Conservation (phyloP, 2,113 vertebrate genomes). For the Eurypyga helias region DNA sequence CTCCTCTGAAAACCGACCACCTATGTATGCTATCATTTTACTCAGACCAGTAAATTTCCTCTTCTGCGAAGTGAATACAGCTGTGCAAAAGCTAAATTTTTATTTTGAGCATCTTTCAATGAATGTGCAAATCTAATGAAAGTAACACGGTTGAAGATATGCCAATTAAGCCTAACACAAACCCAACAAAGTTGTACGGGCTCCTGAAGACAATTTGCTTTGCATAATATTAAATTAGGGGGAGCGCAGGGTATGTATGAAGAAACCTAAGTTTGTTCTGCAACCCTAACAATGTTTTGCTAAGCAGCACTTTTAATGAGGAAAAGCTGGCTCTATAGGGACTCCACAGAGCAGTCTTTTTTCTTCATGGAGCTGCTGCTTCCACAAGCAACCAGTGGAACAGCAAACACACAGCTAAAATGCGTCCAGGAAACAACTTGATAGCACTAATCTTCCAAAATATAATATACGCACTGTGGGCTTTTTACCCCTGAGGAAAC, state of each 20-base stretch:
- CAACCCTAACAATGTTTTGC: background rate
- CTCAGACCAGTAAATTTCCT: background rate
- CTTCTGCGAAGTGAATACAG: background rate
- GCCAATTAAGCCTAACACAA: background rate
- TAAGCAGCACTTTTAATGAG: background rate
- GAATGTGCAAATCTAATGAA: background rate
- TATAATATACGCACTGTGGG: background rate
- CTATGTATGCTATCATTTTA: background rate
- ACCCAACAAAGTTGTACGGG: background rate
- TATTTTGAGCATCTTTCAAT: background rate
- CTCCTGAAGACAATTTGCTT: background rate
- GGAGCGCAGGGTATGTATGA: background rate
- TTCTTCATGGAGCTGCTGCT: background rate
- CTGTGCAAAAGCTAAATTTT: background rate
- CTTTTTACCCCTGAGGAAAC: background rate
- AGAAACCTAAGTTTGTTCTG: background rate
- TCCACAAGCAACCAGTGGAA: background rate
- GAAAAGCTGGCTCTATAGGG: background rate
- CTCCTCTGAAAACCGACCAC: background rate
- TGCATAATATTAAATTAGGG: background rate
- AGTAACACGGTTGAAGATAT: background rate
- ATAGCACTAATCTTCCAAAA: background rate
- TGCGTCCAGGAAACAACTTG: background rate
- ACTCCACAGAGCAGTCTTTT: background rate
- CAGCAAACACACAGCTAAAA: background rate